Evolutionary conservation across 2,888 invertebrate species (phyloP), one percentile per base, ranked within the genome.

Genomic region (Thalpophila matura): DNA sequence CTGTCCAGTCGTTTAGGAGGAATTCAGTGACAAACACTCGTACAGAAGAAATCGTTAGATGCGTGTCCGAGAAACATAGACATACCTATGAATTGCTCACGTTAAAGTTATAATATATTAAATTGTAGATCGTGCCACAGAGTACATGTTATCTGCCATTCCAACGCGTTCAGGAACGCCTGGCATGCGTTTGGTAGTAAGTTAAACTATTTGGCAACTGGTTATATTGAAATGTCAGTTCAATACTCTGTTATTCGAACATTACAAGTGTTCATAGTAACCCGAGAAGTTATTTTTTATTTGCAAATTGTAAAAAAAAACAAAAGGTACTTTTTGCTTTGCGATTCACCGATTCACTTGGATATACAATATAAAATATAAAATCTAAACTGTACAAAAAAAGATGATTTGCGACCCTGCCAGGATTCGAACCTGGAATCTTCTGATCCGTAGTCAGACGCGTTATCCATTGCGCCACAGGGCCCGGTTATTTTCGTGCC

Each of bases 381-480:
- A 18, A 31, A n/a, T 6, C 0, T 12, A 9, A 10, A 27, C 2
- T 10, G 4, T 16, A 22, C 35, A 22, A 4, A 3, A 7, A 43
- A 74, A 70, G 29, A 40, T 29, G 1, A 5, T 0, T 0, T 0
- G 71, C 95, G 95, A 95, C 95, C 95, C 92, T 95, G 95, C 95
- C 95, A 96, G 95, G 95, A 96, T 95, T 96, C 95, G 95, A 96
- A 96, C 95, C 95, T 96, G 96, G 96, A 96, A 96, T 96, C 96
- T 96, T 96, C 96, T 96, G 96, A 96, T 96, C 96, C 96, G 96
- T 96, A 96, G 96, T 96, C 96, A 96, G 96, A 96, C 96, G 96
- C 96, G 96, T 96, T 96, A 96, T 96, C 95, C 96, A 89, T 96
- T 96, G 96, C 95, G 96, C 95, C 96, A 96, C 96, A 96, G 93